phyloP scores from a whole-genome alignment of 2,888 invertebrate genomes.

The Ochropleura plecta region DNA sequence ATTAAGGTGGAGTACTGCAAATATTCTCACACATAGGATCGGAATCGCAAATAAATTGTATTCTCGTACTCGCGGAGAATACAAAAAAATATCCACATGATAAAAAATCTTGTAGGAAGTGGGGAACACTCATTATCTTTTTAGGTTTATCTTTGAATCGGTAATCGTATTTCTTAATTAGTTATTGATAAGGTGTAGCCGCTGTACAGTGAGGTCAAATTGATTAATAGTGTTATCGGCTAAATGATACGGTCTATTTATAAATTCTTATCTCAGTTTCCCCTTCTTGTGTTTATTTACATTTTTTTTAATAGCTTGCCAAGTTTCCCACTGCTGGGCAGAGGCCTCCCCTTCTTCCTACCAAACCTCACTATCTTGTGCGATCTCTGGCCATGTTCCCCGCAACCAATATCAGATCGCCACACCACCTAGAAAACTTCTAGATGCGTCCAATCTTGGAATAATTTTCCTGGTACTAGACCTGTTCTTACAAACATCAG shows the following conservation, averaged over 20 bases:
- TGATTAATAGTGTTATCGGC: conserved; percentile 1
- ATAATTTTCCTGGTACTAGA: conserved; percentile 18
- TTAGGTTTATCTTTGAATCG: background rate
- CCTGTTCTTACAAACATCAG: background rate
- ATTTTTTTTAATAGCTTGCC: background rate
- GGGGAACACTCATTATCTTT: conserved; percentile 6
- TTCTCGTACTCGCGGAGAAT: conserved; percentile 9
- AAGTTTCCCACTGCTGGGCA: too few relatives aligned
- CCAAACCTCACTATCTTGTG: too few relatives aligned
- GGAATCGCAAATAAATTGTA: conserved; percentile 28
- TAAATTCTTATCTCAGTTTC: background rate
- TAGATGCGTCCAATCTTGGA: background rate
- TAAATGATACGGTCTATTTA: background rate
- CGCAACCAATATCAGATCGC: too few relatives aligned
- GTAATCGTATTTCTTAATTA: conserved; percentile 25
- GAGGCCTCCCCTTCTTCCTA: too few relatives aligned
- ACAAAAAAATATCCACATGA: conserved; percentile 18
- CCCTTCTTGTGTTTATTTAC: background rate
- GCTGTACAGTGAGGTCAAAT: background rate
- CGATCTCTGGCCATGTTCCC: too few relatives aligned
- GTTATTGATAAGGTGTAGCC: conserved; percentile 16
- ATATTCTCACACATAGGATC: conserved; percentile 45
- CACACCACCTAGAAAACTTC: too few relatives aligned
- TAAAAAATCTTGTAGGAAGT: conserved; percentile 13
- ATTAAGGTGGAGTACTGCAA: conserved; percentile 53